phyloP scores from a whole-genome alignment of 2,888 invertebrate genomes.

The Andricus curvator region DNA sequence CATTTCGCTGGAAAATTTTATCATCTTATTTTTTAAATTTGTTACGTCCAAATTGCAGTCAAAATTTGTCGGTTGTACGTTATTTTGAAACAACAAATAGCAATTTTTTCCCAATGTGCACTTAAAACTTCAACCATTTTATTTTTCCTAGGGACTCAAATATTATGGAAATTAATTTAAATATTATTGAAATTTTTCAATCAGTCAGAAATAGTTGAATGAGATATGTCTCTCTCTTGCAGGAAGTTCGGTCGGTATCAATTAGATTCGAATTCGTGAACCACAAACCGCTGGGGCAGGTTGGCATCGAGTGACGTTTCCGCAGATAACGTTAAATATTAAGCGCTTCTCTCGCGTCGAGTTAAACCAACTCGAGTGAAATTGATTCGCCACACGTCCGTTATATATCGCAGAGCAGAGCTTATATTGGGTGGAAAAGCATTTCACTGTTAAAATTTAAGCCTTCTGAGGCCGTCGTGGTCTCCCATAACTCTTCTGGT shows the following conservation, averaged over 20 bases:
- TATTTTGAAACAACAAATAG: too few species aligned
- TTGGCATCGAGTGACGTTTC: conserved; percentile 35
- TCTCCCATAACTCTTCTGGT: conserved; percentile 38
- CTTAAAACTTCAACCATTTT: too few species aligned
- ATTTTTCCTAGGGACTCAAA: too few species aligned
- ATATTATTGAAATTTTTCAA: background rate
- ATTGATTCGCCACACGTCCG: conserved; percentile 62
- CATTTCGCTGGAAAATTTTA: too few species aligned
- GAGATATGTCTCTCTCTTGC: conserved; percentile 3
- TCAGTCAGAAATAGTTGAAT: background rate
- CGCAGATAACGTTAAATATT: conserved; percentile 59
- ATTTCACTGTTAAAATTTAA: conserved; percentile 63
- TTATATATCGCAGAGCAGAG: conserved; percentile 48
- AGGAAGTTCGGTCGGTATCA: conserved; percentile 26
- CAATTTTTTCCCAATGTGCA: too few species aligned
- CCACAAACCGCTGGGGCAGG: conserved; percentile 22
- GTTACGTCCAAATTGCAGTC: too few species aligned
- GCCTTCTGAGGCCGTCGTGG: conserved; percentile 53
- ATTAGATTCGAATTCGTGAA: conserved; percentile 31
- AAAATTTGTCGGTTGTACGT: too few species aligned
- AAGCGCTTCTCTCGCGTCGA: conserved; percentile 56
- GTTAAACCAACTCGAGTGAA: conserved; percentile 58
- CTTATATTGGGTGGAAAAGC: conserved; percentile 58
- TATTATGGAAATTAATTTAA: too few species aligned
- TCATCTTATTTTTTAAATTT: too few species aligned